Evolutionary conservation across 2,113 vertebrate genomes (phyloP).

Genomic region (Cyprinodon tularosa): DNA sequence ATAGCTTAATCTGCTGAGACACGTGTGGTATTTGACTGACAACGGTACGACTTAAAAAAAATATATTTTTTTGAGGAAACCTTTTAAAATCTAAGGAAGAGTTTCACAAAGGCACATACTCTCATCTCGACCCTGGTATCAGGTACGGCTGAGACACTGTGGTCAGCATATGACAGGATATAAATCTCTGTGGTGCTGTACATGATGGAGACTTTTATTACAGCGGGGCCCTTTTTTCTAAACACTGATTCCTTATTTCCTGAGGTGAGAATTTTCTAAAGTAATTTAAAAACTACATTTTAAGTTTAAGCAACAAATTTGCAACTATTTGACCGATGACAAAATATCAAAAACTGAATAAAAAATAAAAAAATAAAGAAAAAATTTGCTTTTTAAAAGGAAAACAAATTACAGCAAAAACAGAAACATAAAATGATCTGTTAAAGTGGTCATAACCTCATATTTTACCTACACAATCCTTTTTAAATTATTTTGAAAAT

Average conservation of each 20-base stretch:
- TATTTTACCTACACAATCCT: too few relatives aligned
- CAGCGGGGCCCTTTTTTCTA: conserved; percentile 1
- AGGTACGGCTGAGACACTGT: conserved; percentile 25
- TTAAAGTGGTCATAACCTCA: too few relatives aligned
- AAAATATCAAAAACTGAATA: background rate
- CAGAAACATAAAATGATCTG: too few relatives aligned
- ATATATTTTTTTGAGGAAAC: conserved; percentile 2
- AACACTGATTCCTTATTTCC: conserved; percentile 3
- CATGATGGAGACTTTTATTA: conserved; percentile 16
- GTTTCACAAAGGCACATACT: conserved; percentile 6
- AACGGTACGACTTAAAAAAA: conserved; percentile 2
- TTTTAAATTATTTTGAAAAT: too few relatives aligned
- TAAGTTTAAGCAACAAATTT: background rate
- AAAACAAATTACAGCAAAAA: too few relatives aligned
- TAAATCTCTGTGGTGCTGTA: conserved; percentile 13
- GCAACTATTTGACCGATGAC: background rate
- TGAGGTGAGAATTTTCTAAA: background rate
- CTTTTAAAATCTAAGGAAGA: conserved; percentile 1
- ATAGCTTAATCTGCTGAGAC: conserved; percentile 14
- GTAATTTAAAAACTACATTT: conserved; percentile 6
- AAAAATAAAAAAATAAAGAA: too few relatives aligned
- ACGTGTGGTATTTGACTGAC: conserved; percentile 12
- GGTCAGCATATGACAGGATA: conserved; percentile 30
- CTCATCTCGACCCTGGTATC: background rate
- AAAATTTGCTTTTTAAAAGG: too few relatives aligned